Evolutionary conservation across 2,113 vertebrate genomes (phyloP).

Genomic region (Cebidichthys violaceus): DNA sequence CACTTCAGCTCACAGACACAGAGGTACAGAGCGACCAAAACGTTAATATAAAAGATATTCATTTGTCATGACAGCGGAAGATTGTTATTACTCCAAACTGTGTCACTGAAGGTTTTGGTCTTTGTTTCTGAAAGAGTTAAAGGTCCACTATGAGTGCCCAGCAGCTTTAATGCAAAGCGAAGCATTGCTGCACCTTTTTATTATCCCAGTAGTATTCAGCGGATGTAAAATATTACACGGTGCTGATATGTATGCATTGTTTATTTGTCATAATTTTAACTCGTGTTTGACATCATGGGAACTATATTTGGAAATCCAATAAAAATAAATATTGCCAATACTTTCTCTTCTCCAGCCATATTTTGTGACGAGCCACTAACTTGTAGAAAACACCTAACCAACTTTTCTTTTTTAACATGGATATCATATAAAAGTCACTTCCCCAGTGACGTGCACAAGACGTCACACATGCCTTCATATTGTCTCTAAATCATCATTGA

Average conservation of each 20-base stretch:
- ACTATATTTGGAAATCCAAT: slow-evolving; percentile 17
- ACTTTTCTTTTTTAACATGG: not conserved
- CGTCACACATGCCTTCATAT: not conserved
- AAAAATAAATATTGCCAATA: slow-evolving; percentile 8
- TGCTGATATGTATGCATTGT: slow-evolving; percentile 24
- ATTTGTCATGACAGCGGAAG: not conserved
- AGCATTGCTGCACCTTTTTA: not conserved
- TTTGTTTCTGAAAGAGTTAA: not conserved
- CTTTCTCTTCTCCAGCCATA: not conserved
- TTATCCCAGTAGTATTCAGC: not conserved
- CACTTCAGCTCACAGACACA: not conserved
- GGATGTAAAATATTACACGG: slow-evolving; percentile 22
- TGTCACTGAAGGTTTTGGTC: not conserved
- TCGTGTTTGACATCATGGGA: slow-evolving; percentile 11
- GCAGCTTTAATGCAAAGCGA: slow-evolving; percentile 5
- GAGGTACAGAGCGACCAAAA: not conserved
- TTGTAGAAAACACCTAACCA: not conserved
- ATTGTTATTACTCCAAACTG: not conserved
- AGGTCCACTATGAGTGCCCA: not conserved
- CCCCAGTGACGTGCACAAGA: not conserved
- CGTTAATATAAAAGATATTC: not conserved
- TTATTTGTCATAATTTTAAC: not conserved
- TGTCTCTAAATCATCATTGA: not conserved
- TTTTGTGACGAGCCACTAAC: not conserved
- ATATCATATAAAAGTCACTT: not conserved